A percentile compares a stretch with the other conserved stretches of the same genome.
Evolutionary conservation across 2,113 vertebrate genomes (phyloP).

Genomic region (Malurus alboscapulatus): DNA sequence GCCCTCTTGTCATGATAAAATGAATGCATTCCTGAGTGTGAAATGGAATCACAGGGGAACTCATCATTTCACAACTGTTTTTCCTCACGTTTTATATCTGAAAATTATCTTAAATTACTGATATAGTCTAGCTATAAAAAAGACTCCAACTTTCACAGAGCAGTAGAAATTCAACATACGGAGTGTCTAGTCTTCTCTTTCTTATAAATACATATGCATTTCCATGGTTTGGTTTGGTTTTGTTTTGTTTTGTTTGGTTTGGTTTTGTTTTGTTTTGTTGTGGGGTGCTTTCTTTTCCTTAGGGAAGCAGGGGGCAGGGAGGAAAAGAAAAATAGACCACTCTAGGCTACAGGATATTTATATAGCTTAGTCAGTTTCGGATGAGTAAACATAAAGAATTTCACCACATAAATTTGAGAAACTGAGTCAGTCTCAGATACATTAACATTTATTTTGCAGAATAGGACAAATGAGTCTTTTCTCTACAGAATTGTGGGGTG

Average conservation of each 20-base stretch:
- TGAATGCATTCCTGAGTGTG: not conserved
- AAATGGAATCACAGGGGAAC: not conserved
- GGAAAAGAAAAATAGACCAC: not conserved
- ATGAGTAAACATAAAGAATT: not conserved
- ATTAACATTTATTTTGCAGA: not conserved
- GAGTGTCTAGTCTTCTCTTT: not conserved
- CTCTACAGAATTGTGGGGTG: not conserved
- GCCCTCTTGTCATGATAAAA: not conserved
- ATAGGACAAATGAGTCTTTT: not conserved
- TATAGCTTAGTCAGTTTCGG: not conserved
- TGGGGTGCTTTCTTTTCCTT: not conserved
- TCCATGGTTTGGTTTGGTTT: not conserved
- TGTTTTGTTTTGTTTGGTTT: not conserved
- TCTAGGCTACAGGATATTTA: not conserved
- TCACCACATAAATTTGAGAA: not conserved
- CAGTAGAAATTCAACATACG: not conserved
- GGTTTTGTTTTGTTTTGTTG: not conserved
- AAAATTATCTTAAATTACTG: not conserved
- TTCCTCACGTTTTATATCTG: not conserved
- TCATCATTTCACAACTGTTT: not conserved
- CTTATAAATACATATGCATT: not conserved
- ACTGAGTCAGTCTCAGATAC: not conserved
- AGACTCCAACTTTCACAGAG: not conserved
- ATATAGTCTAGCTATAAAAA: not conserved
- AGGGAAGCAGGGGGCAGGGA: not conserved